Base-by-base conservation (phyloP, 2,888 invertebrate genomes). In the Orthosia gracilis region DNA sequence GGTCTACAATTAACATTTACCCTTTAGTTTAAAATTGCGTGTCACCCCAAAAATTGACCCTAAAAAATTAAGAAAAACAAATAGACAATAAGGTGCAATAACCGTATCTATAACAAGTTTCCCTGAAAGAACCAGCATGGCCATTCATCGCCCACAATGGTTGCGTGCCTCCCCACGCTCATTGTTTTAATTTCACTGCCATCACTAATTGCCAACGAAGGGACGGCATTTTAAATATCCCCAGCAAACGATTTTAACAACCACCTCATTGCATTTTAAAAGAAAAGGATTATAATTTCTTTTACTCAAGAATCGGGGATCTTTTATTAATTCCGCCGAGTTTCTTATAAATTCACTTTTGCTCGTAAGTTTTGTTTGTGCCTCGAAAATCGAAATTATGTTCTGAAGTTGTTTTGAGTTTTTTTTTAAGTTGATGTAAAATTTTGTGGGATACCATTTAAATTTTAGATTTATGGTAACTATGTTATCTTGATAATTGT, bases 211-310 rank as follows among this genome's bases (percentile, higher is more conserved):
- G 95, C 95, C 92, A 92, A 91, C 91, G 93, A 91, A 92, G 93
- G 85, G 81, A 76, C 85, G 72, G 93, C 93, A 93, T 95, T 95
- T 94, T 94, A 94, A 94, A 95, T 95, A 94, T 93, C 92, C 93
- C 95, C 93, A 40, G 90, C 95, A 94, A 95, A 94, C 95, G 94
- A 93, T 95, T 94, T 94, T 94, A 95, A 94, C 94, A 94, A 94
- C 95, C 96, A 95, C 94, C 95, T 95, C 96, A 96, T 95, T 96
- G 96, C 96, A 95, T 96, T 96, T 96, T 96, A 95, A 95, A 96
- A 95, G 94, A 96, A 96, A 96, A 95, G 94, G 96, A 96, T 96
- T 96, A 96, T 96, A 95, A 96, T 95, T 95, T 94, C 94, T 92
- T 93, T 92, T 92, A 90, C 92, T 93, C 90, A 89, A 90, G 74